Evolutionary conservation across 1,140 invertebrate genomes (phyloP), one percentile per base, ranked within the genome.

Genomic region (Drosophila persimilis): DNA sequence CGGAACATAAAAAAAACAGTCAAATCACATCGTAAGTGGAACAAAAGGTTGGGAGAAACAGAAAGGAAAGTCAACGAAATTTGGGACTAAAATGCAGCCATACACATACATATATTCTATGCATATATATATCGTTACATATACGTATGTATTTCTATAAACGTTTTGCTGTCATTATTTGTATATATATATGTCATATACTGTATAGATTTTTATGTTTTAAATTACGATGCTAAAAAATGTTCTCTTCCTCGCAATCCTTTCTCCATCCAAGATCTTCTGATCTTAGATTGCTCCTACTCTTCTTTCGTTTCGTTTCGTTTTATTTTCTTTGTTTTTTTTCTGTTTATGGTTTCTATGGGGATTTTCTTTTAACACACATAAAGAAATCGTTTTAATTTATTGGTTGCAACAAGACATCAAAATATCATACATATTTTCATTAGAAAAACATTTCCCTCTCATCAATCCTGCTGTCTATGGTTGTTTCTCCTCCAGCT

Each of bases 351-450:
- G 29, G 53, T 74, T 74, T 50, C 2, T 31, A 3, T 9, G 35
- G 35, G 35, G 35, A 15, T 15, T 39, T 22, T 58, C 65, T 44
- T 39, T 39, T 61, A 73, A 74, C 73, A 75, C 72, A 76, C 73
- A 75, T 59, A 60, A 63, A 75, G 73, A 76, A 76, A 63, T 75
- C 57, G 41, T 13, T 56, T 56, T 60, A 67, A 31, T 67, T 69
- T 50, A 69, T 69, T 57, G 51, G 65, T 71, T 75, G 63, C 72
- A 75, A 75, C 73, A 75, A 75, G 72, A 75, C 62, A 64, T 67
- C 67, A 75, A 75, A 75, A 67, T 67, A 20, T 51, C 35, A 39
- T 69, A 69, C 51, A 69, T 69, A 55, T 50, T 69, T 64, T 35
- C 66, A 57, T 69, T 39, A 57, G 69, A 69, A 66, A 69, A 69